phyloP scores from a whole-genome alignment of 2,113 vertebrate genomes.

The Ardeotis arabs region DNA sequence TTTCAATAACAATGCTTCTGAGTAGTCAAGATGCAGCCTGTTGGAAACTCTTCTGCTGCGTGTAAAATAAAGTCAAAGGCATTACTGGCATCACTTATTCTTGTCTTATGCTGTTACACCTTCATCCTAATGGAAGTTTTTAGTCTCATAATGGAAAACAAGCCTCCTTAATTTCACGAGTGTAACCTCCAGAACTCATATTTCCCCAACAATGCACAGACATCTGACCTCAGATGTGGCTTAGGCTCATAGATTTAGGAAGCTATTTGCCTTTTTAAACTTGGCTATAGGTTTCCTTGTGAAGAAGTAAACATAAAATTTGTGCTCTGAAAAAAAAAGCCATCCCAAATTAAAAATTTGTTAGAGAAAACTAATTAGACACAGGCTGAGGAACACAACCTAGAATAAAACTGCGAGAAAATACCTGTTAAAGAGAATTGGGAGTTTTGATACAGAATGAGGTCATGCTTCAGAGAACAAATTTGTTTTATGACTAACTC shows the following conservation, averaged over 20 bases:
- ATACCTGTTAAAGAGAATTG: background rate
- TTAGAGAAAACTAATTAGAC: background rate
- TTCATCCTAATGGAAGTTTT: background rate
- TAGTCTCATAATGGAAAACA: background rate
- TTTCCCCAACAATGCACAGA: background rate
- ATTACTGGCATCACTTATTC: background rate
- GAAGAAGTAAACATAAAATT: background rate
- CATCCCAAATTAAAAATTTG: background rate
- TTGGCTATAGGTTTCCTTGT: background rate
- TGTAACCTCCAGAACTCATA: background rate
- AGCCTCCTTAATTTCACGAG: background rate
- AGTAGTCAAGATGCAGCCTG: background rate
- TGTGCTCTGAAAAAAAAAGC: background rate
- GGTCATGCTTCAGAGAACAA: background rate
- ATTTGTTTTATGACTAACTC: background rate
- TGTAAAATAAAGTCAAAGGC: background rate
- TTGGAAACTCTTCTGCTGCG: background rate
- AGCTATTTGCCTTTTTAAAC: background rate
- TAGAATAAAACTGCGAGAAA: background rate
- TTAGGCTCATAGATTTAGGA: background rate
- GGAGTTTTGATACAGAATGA: background rate
- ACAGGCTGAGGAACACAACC: background rate
- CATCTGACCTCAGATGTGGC: fast-evolving
- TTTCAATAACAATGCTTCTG: background rate
- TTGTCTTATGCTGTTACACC: background rate